phyloP scores from a whole-genome alignment of 1,140 invertebrate species.

The Procambarus virginalis region DNA sequence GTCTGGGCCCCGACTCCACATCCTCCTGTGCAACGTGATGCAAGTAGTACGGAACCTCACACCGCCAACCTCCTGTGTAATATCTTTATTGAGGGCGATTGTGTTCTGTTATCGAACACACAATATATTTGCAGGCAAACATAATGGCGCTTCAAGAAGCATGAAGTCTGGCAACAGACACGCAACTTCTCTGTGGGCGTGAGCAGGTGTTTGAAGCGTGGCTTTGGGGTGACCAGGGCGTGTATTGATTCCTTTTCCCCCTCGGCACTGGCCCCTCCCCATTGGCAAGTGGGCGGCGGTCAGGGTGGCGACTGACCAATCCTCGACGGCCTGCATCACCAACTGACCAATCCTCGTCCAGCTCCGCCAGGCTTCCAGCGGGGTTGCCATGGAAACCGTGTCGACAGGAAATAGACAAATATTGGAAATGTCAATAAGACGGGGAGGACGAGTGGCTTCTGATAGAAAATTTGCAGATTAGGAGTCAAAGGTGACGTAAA shows the following conservation, averaged over 20 bases:
- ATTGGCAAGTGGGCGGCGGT: constrained; percentile 68
- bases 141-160: constrained; percentile 45
- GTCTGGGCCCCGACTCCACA: constrained; percentile 41
- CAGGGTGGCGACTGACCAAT: constrained; percentile 69
- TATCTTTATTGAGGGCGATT: background rate
- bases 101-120: constrained; percentile 22
- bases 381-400: constrained; percentile 70
- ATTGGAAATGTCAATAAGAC: constrained; percentile 71
- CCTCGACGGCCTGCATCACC: constrained; percentile 67
- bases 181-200: constrained; percentile 30
- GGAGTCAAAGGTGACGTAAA: constrained; percentile 68
- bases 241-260: constrained; percentile 62
- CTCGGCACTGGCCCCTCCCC: constrained; percentile 66
- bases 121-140: constrained; percentile 25
- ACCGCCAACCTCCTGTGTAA: background rate
- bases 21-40: constrained; percentile 30
- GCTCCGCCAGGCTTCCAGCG: constrained; percentile 60
- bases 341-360: constrained; percentile 67
- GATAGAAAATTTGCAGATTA: constrained; percentile 71
- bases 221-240: constrained; percentile 55
- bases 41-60: background rate
- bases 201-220: constrained; percentile 67
- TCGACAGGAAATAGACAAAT: constrained; percentile 71
- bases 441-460: constrained; percentile 71
- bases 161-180: constrained; percentile 29